phyloP scores from a whole-genome alignment of 35 echinoderm and acorn worm genomes.

The Apostichopus japonicus region DNA sequence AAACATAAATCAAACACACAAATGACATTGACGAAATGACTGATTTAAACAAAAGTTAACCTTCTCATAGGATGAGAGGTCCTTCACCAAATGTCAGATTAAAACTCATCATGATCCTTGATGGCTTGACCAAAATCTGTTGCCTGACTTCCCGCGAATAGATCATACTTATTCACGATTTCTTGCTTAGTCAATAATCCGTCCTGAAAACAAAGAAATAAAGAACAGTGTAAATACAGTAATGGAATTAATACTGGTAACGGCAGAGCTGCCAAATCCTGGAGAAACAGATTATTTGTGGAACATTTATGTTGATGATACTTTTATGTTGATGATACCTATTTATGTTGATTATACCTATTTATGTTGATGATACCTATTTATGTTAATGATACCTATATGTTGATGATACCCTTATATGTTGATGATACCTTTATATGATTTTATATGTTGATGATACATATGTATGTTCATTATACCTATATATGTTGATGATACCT shows the following conservation, averaged over 20 bases:
- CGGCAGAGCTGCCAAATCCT: no score
- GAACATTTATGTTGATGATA: no score
- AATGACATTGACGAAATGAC: not conserved
- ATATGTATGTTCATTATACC: no score
- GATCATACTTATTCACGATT: conserved; percentile 69
- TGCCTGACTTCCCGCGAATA: conserved; percentile 80
- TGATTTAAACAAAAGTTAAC: not conserved
- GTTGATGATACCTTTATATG: no score
- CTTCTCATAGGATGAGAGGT: not conserved
- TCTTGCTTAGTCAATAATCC: conserved; percentile 72
- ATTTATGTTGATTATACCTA: no score
- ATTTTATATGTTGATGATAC: no score
- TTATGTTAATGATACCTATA: no score
- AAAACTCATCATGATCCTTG: conserved; percentile 85
- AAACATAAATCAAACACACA: not conserved
- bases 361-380: no score
- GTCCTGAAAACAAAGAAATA: conserved; percentile 68
- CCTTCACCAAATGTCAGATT: not conserved
- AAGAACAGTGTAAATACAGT: not conserved
- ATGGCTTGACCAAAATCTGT: conserved; percentile 78
- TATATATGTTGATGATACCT: no score
- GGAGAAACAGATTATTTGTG: no score
- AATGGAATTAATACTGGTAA: not conserved
- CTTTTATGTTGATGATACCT: no score
- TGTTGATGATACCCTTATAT: no score